These are phyloP conservation scores for Enteromius thamalakanensis DNA, from an alignment of 2,797 vertebrate genomes.

Conservation along the genomic window DNA sequence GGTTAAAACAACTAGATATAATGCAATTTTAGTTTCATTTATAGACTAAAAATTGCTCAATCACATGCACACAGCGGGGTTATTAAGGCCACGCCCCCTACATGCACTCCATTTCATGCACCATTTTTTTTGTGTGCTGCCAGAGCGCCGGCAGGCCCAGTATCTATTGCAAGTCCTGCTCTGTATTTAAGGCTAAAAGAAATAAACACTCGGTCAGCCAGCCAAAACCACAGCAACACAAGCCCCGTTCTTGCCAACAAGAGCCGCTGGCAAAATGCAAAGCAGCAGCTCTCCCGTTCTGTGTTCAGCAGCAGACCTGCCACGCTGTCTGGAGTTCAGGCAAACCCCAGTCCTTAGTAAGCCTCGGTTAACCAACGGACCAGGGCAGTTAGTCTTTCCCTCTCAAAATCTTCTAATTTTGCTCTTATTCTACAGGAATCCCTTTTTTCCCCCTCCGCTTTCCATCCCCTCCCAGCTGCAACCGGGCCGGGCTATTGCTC, in stretches of 20 bases:
- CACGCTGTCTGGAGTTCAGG: slow-evolving; percentile 41
- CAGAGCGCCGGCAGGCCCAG: slow-evolving; percentile 13
- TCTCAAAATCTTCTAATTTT: not conserved
- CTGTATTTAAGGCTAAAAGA: slow-evolving; percentile 53
- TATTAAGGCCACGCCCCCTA: too few relatives aligned
- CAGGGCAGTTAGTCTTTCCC: slow-evolving; percentile 9
- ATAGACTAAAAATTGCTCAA: too few relatives aligned
- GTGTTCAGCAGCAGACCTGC: slow-evolving; percentile 22
- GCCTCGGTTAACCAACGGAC: not conserved
- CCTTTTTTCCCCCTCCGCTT: not conserved
- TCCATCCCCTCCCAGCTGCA: slow-evolving; percentile 23
- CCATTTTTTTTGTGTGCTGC: not conserved
- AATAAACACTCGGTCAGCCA: slow-evolving; percentile 41
- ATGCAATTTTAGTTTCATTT: too few relatives aligned
- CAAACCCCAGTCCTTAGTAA: slow-evolving; percentile 13
- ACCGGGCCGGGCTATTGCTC: slow-evolving; percentile 17
- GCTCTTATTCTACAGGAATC: slow-evolving; percentile 13
- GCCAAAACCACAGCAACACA: slow-evolving; percentile 52
- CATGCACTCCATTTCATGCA: too few relatives aligned
- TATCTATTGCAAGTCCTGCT: slow-evolving; percentile 43
- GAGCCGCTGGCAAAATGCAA: slow-evolving; percentile 33
- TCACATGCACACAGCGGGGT: too few relatives aligned
- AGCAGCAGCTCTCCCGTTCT: slow-evolving; percentile 4
- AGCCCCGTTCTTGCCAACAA: slow-evolving; percentile 31
- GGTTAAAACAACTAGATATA: too few relatives aligned